Evolutionary conservation across 2,797 vertebrate genomes (phyloP).

Genomic region (Danionella dracula): DNA sequence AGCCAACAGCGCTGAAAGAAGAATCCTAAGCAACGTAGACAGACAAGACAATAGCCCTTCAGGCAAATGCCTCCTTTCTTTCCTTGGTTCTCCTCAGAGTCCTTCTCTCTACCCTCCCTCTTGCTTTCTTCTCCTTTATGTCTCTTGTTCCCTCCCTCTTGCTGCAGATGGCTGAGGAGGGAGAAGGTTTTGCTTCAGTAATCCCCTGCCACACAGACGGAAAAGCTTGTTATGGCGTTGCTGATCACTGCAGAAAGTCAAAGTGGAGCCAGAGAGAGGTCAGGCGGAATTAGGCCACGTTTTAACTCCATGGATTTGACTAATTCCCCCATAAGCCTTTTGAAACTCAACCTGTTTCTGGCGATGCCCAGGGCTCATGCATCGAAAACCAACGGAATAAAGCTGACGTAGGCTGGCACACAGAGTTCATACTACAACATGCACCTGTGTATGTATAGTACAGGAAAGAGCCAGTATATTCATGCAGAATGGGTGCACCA

Average conservation of each 20-base stretch:
- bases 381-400: slow-evolving; percentile 58
- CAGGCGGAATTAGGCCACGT: slow-evolving; percentile 70
- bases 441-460: slow-evolving; percentile 32
- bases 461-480: background rate
- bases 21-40: slow-evolving; percentile 63
- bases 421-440: slow-evolving; percentile 47
- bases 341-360: slow-evolving; percentile 70
- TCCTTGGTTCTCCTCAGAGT: slow-evolving; percentile 3
- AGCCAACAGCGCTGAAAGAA: slow-evolving; percentile 57
- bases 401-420: slow-evolving; percentile 66
- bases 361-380: slow-evolving; percentile 65
- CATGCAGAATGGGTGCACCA: background rate
- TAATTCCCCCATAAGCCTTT: slow-evolving; percentile 73
- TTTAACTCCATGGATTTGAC: slow-evolving; percentile 69
- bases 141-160: slow-evolving; percentile 24
- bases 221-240: slow-evolving; percentile 77
- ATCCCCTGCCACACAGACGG: slow-evolving; percentile 73
- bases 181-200: slow-evolving; percentile 66
- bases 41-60: slow-evolving; percentile 64
- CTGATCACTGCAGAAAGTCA: slow-evolving; percentile 78
- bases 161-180: slow-evolving; percentile 62
- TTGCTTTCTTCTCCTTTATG: slow-evolving; percentile 25
- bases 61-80: slow-evolving; percentile 54
- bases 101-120: slow-evolving; percentile 34
- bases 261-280: slow-evolving; percentile 74